These are phyloP conservation scores for Globia sparganii DNA, from an alignment of 2,888 invertebrate genomes.

Conservation along the genomic window DNA sequence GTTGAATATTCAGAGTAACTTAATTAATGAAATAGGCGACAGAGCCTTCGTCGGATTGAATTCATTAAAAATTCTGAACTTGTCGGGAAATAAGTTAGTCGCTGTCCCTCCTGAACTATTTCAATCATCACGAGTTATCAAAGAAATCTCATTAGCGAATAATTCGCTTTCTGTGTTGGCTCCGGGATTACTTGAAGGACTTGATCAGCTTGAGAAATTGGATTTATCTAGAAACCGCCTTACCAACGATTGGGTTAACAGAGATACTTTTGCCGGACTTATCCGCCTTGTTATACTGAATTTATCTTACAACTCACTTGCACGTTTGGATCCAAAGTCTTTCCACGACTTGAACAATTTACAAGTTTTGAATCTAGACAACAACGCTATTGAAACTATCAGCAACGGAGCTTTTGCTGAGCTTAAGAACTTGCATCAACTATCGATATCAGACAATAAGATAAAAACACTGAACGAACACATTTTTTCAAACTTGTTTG, in stretches of 20 bases:
- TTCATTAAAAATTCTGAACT: constrained; percentile 93
- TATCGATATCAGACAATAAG: constrained; percentile 93
- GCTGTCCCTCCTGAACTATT: constrained; percentile 95
- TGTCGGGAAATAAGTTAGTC: constrained; percentile 95
- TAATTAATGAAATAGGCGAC: constrained; percentile 93
- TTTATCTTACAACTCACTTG: constrained; percentile 93
- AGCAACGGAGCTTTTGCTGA: constrained; percentile 94
- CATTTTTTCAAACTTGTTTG: constrained; percentile 93
- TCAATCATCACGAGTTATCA: constrained; percentile 92
- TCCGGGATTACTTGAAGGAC: constrained; percentile 93
- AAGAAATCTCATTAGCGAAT: constrained; percentile 94
- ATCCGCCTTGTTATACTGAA: constrained; percentile 93
- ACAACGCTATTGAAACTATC: constrained; percentile 93
- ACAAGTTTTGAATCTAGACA: constrained; percentile 93
- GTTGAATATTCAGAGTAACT: constrained; percentile 94
- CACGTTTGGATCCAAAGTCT: constrained; percentile 92
- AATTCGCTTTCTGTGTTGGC: constrained; percentile 95
- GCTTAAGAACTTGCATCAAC: constrained; percentile 93
- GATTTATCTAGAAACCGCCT: constrained; percentile 94
- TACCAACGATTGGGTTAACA: constrained; percentile 93
- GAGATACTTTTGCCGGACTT: constrained; percentile 94
- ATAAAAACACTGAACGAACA: constrained; percentile 92
- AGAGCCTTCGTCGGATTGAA: constrained; percentile 93
- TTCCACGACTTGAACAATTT: constrained; percentile 94
- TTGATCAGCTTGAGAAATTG: constrained; percentile 93